Conservation (phyloP, 2,113 vertebrate genomes). For the Nerophis ophidion region DNA sequence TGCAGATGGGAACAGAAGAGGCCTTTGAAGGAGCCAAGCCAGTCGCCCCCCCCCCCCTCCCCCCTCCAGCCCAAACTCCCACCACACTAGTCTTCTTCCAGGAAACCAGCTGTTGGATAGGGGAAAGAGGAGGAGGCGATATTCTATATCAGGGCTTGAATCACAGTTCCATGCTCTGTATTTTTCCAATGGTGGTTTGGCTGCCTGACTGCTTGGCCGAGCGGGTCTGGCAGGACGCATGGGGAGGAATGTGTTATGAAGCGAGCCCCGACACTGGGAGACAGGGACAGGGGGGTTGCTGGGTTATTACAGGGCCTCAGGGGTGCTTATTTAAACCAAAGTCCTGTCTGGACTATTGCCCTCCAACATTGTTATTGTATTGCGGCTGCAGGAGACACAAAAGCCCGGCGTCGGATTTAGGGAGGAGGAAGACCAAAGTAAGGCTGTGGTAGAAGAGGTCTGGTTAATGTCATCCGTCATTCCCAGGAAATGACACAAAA, state of each 20-base stretch:
- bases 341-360: slow-evolving; percentile 63
- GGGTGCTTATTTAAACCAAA: slow-evolving; percentile 66
- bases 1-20: slow-evolving; percentile 45
- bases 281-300: slow-evolving; percentile 39
- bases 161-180: slow-evolving; percentile 69
- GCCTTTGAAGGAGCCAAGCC: slow-evolving; percentile 42
- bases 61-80: slow-evolving; percentile 27
- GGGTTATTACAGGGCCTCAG: slow-evolving; percentile 61
- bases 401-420: slow-evolving; percentile 36
- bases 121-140: slow-evolving; percentile 55
- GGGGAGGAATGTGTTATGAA: slow-evolving; percentile 60
- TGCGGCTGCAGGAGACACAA: slow-evolving; percentile 62
- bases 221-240: slow-evolving; percentile 35
- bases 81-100: slow-evolving; percentile 56
- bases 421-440: slow-evolving; percentile 26
- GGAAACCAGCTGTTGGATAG: slow-evolving; percentile 69
- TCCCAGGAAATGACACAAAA: slow-evolving; percentile 53
- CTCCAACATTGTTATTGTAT: slow-evolving; percentile 63
- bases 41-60: slow-evolving; percentile 19
- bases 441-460: slow-evolving; percentile 33
- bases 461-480: slow-evolving; percentile 56
- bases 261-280: slow-evolving; percentile 38
- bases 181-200: slow-evolving; percentile 65
- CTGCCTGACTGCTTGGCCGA: slow-evolving; percentile 41
- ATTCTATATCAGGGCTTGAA: slow-evolving; percentile 70